A percentile compares a stretch with the other conserved stretches of the same genome.
These are phyloP conservation scores for Agrilus mali DNA, from an alignment of 2,888 invertebrate genomes.

Conservation along the genomic window DNA sequence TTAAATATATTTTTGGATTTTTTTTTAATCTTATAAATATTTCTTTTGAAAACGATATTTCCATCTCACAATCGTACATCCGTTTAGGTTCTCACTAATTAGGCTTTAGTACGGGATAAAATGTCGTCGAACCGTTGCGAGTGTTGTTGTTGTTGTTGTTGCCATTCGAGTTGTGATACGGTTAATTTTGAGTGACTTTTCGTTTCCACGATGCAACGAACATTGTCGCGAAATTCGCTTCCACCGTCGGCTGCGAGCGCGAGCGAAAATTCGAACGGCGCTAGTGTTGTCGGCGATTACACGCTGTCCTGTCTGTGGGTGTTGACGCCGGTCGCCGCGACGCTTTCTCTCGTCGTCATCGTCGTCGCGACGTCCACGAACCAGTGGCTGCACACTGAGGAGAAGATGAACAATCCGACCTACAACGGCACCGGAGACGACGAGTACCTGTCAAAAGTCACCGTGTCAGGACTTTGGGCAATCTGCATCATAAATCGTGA, in stretches of 20 bases:
- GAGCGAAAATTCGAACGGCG: slow-evolving; percentile 20
- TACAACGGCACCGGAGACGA: slow-evolving; percentile 67
- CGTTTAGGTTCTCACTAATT: no score
- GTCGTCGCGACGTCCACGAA: slow-evolving; percentile 63
- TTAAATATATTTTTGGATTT: no score
- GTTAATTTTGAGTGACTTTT: not conserved
- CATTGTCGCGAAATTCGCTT: slow-evolving; percentile 21
- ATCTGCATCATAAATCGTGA: slow-evolving; percentile 70
- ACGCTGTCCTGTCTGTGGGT: slow-evolving; percentile 51
- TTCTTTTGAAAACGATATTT: no score
- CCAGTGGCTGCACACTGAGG: slow-evolving; percentile 80
- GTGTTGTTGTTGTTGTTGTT: no score
- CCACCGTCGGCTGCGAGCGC: slow-evolving; percentile 15
- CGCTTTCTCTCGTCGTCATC: slow-evolving; percentile 58
- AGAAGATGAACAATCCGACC: slow-evolving; percentile 65
- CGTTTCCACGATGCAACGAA: slow-evolving; percentile 21
- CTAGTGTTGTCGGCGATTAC: slow-evolving; percentile 38
- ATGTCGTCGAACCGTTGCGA: no score
- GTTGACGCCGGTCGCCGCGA: slow-evolving; percentile 51
- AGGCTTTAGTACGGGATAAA: no score
- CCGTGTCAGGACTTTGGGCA: slow-evolving; percentile 70
- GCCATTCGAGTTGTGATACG: not conserved
- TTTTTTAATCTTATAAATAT: no score
- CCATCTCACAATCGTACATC: no score
- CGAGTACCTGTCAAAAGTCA: slow-evolving; percentile 58